Percentiles rank a stretch among this genome's conserved stretches.
phyloP scores from a whole-genome alignment of 2,797 vertebrate species.

The Tadarida brasiliensis region DNA sequence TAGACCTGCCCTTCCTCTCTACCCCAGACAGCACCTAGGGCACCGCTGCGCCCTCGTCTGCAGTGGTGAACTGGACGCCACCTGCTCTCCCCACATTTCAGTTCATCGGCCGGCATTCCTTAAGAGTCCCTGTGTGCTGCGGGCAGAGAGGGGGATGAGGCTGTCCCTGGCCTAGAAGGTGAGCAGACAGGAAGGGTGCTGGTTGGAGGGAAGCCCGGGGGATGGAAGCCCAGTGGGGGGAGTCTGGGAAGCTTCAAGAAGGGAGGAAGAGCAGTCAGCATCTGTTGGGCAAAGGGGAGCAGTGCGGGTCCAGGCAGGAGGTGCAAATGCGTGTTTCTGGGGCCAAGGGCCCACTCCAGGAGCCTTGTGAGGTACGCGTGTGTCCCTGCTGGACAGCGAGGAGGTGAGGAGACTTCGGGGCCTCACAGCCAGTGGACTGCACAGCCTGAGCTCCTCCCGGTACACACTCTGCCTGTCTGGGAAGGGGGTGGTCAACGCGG shows the following conservation, averaged over 20 bases:
- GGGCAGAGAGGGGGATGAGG: not conserved
- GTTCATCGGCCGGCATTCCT: not conserved
- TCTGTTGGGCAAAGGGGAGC: not conserved
- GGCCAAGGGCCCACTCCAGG: not conserved
- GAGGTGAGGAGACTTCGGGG: not conserved
- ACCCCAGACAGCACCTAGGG: not conserved
- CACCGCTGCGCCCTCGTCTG: not conserved
- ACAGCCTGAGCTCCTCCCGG: not conserved
- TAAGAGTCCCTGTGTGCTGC: not conserved
- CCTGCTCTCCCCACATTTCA: not conserved
- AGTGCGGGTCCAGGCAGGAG: not conserved
- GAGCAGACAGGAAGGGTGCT: not conserved
- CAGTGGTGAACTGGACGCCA: not conserved
- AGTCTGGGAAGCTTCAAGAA: not conserved
- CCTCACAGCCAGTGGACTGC: not conserved
- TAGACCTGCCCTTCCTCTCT: not conserved
- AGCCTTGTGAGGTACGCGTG: rapidly evolving
- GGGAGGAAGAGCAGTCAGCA: not conserved
- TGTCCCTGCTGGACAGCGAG: not conserved
- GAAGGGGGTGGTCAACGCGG: not conserved
- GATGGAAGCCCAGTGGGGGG: not conserved
- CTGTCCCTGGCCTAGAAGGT: not conserved
- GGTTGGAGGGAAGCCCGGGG: not conserved
- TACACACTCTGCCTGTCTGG: not conserved
- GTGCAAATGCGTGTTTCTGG: not conserved